Evolutionary conservation across 2,113 vertebrate genomes (phyloP).

Genomic region (Sander lucioperca): DNA sequence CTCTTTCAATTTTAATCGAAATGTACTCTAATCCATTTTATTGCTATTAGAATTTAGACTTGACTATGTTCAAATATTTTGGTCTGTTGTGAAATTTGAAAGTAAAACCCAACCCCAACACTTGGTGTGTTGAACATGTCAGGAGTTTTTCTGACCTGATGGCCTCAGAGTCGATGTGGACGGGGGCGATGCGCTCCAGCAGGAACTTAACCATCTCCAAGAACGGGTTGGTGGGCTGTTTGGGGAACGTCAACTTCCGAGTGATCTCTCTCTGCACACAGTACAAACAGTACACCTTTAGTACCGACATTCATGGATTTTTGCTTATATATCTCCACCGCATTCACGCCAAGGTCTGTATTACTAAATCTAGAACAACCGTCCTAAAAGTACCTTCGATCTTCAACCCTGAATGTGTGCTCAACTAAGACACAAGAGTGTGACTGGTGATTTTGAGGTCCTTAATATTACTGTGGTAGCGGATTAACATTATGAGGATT

Average conservation of each 20-base stretch:
- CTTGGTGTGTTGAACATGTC: neutral
- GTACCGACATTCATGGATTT: neutral
- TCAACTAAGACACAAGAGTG: too few species aligned
- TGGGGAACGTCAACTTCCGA: conserved; percentile 97
- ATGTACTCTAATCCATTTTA: neutral
- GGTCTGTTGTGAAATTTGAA: neutral
- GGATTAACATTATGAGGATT: neutral
- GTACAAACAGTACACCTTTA: conserved; percentile 5
- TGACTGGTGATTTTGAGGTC: neutral
- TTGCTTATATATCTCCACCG: neutral
- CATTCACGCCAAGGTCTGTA: neutral
- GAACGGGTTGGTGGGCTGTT: conserved; percentile 98
- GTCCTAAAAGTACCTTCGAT: neutral
- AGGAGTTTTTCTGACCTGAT: conserved; percentile 88
- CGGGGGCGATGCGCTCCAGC: conserved; percentile 98
- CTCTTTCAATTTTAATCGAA: neutral
- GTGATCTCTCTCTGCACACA: conserved; percentile 95
- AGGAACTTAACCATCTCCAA: conserved; percentile 99
- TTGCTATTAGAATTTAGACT: neutral
- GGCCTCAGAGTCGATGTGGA: conserved; percentile 99
- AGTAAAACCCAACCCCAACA: neutral
- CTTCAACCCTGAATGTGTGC: too few species aligned
- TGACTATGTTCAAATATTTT: neutral
- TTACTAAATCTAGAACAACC: neutral
- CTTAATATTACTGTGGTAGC: neutral